Percentiles rank a stretch among this genome's conserved stretches.
Evolutionary conservation across 2,888 invertebrate species (phyloP).

Genomic region (Bhutanitis thaidina): DNA sequence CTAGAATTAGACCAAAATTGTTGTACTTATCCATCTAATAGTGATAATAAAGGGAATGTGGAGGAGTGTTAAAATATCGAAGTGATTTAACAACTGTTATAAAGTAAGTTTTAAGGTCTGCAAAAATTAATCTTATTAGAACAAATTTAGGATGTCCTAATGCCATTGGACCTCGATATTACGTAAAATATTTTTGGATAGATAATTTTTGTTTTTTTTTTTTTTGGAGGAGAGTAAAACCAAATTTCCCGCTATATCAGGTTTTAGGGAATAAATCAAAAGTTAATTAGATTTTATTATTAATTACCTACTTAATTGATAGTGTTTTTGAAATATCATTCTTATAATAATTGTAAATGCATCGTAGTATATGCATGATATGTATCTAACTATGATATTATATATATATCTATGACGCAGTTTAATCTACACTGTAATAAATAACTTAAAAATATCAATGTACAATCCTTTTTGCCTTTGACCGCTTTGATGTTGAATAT

Average conservation of each 20-base stretch:
- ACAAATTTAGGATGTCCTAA: conserved; percentile 10
- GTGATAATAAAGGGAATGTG: conserved; percentile 66
- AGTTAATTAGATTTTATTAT: conserved; percentile 2
- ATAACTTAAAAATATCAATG: not conserved
- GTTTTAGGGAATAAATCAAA: conserved; percentile 2
- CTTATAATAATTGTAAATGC: not conserved
- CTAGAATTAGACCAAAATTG: conserved; percentile 70
- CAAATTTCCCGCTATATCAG: conserved; percentile 2
- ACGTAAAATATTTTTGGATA: conserved; percentile 44
- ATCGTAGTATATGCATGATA: not conserved
- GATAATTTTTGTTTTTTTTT: conserved; percentile 54
- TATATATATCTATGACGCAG: not conserved
- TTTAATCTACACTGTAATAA: not conserved
- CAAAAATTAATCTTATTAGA: conserved; percentile 21
- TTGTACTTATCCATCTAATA: conserved; percentile 73
- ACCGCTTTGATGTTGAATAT: conserved; percentile 8
- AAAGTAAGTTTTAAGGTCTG: conserved; percentile 36
- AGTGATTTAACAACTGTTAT: conserved; percentile 42
- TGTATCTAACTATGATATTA: not conserved
- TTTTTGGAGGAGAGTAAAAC: conserved; percentile 28
- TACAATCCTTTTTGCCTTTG: conserved; percentile 5
- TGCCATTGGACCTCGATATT: conserved; percentile 30
- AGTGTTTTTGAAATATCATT: conserved; percentile 1
- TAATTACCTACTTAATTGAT: not conserved
- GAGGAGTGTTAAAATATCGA: conserved; percentile 40